phyloP scores from a whole-genome alignment of 92 coral and sea anemone genomes.

The Siderastrea siderea region DNA sequence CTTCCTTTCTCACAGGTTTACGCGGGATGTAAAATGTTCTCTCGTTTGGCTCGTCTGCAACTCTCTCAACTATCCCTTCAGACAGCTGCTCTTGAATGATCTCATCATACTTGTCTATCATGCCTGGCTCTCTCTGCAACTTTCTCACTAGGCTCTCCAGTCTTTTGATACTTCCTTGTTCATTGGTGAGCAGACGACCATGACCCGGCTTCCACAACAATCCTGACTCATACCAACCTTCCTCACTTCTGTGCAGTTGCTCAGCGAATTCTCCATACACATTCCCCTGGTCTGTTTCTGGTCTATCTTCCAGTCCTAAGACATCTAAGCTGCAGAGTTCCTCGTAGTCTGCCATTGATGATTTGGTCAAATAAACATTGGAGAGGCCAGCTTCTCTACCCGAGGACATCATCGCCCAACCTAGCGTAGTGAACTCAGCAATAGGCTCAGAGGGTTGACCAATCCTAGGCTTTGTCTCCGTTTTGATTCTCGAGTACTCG shows the following conservation, averaged over 20 bases:
- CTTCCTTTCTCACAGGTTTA: slow-evolving; percentile 36
- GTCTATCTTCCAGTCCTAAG: slow-evolving; percentile 68
- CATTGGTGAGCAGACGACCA: slow-evolving; percentile 41
- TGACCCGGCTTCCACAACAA: slow-evolving; percentile 59
- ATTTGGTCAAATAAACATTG: slow-evolving; percentile 40
- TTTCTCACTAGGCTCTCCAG: slow-evolving; percentile 43
- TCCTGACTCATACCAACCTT: slow-evolving; percentile 58
- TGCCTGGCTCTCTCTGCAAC: slow-evolving; percentile 51
- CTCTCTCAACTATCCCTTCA: slow-evolving; percentile 56
- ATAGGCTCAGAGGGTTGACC: slow-evolving; percentile 67
- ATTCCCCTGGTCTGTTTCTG: slow-evolving; percentile 53
- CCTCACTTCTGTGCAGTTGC: slow-evolving; percentile 46
- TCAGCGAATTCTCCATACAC: slow-evolving; percentile 66
- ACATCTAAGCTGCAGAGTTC: slow-evolving; percentile 66
- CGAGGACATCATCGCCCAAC: slow-evolving; percentile 73
- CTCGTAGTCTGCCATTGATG: slow-evolving; percentile 65
- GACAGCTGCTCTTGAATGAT: slow-evolving; percentile 50
- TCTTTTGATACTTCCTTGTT: slow-evolving; percentile 51
- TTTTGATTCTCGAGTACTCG: slow-evolving; percentile 73
- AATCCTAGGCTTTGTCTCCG: slow-evolving; percentile 48
- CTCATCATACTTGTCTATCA: slow-evolving; percentile 33
- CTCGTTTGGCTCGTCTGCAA: slow-evolving; percentile 17
- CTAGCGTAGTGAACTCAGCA: slow-evolving; percentile 63
- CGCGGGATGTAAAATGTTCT: slow-evolving; percentile 58
- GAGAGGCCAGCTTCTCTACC: slow-evolving; percentile 49